Percentiles rank a stretch among this genome's conserved stretches.
Conservation (phyloP, 2,888 invertebrate genomes). For the Noctua fimbriata region DNA sequence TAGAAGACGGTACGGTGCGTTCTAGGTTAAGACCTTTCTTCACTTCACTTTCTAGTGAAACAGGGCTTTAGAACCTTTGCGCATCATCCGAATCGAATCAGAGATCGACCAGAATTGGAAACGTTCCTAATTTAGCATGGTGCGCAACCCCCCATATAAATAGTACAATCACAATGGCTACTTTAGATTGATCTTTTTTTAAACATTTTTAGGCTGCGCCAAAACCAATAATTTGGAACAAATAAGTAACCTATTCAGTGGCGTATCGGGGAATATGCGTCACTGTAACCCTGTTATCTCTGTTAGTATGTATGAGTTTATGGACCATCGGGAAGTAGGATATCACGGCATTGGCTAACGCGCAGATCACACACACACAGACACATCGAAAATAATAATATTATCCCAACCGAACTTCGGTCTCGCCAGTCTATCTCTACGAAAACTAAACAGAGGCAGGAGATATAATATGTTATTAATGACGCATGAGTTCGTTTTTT, state of each 20-base stretch:
- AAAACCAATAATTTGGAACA: background rate
- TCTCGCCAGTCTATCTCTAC: background rate
- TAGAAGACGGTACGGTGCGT: too few relatives aligned
- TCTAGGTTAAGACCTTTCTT: too few relatives aligned
- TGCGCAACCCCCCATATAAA: background rate
- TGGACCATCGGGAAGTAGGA: background rate
- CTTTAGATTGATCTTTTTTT: background rate
- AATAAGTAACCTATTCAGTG: background rate
- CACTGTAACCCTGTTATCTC: background rate
- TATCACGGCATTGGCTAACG: background rate
- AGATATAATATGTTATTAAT: background rate
- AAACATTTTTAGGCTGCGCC: background rate
- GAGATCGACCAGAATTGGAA: background rate
- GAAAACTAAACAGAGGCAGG: background rate
- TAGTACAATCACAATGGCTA: background rate
- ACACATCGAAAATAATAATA: background rate
- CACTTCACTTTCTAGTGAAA: too few relatives aligned
- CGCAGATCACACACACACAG: too few relatives aligned
- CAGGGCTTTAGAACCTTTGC: background rate
- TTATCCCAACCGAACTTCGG: background rate
- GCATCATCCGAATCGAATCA: background rate
- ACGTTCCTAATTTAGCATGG: too few relatives aligned
- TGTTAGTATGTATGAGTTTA: background rate
- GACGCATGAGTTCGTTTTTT: background rate
- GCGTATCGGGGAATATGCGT: background rate